Base-by-base conservation (phyloP, 2,888 invertebrate genomes). In the Drosophila paramelanica region DNA sequence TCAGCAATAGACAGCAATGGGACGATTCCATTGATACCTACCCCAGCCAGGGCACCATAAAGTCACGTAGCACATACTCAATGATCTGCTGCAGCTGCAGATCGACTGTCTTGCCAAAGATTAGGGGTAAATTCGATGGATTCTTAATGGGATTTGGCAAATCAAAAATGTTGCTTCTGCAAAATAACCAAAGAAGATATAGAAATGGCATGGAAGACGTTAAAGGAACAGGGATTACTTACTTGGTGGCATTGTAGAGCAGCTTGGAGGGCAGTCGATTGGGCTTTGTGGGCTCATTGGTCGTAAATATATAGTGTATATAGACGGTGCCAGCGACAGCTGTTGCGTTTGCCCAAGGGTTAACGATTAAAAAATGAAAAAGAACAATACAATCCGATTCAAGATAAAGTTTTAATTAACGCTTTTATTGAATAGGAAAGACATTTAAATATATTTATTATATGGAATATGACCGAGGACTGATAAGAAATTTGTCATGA, bases 101-200 rank as follows among this genome's bases (percentile, higher is more conserved):
- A 89, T 98, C 98, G 39, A 98, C 96, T 65, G 96, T 96, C 73
- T 96, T 94, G 43, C 97, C 96, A 92, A 96, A 96, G 87, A 97
- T 94, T n/a, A 96, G 93, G n/a, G 96, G 95, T 79, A 96, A 93
- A 91, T 95, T 95, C 45, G 93, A 93, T 74, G 93, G 91, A 77
- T 92, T 93, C 68, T 91, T 92, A 43, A 90, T 90, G 57, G 90
- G 91, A 46, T 92, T 91, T 53, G 93, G 92, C 79, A 91, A 84
- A 82, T 92, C 92, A 65, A 92, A 92, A 56, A 92, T 90, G 74
- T 81, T 90, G 57, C 91, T 89, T 78, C 92, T 92, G 66, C 3
- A 59, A 38, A 1, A 14, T 14, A 51, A 25, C 10, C 31, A 53
- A 13, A 31, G 20, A 10, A 39, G 1, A 25, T 10, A 25, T 8